Evolutionary conservation across 2,888 invertebrate species (phyloP), one percentile per base, ranked within the genome.

Genomic region (Sesamia inferens): DNA sequence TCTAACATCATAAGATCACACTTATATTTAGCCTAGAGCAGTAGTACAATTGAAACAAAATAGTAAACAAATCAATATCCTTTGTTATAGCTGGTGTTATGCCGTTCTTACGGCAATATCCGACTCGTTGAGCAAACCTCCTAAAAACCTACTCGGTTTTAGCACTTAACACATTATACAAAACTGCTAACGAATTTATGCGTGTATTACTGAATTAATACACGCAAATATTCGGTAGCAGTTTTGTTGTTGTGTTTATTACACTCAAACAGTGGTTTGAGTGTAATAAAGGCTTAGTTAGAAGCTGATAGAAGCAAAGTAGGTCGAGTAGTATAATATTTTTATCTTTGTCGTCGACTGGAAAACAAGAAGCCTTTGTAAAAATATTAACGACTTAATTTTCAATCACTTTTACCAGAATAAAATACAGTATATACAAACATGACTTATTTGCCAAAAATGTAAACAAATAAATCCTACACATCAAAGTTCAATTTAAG

Each of bases 11-110:
- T n/a, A n/a, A n/a, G n/a, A n/a, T n/a, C n/a, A n/a, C n/a, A n/a
- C n/a, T n/a, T n/a, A 54, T 58, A 64, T 31, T 54, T 44, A 58
- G 6, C 19, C 4, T 55, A 39, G 31, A 42, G n/a, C 68, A 70
- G 24, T 66, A 70, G 24, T 66, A 74, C 83, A 78, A 74, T 81
- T 63, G 70, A 79, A 72, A 79, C 72, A 68, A 83, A 83, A 79
- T 76, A 79, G 71, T 76, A 83, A 83, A 79, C 82, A 82, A 61
- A 79, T 73, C 83, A 79, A 83, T 82, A 79, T 83, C 71, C 82
- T 79, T 76, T 83, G 83, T 82, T 76, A 76, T 82, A 82, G 79
- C 83, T 83, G 67, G 75, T 82, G 83, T 79, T 80, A 76, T 71
- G 71, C 68, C 57, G 59, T 57, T 62, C 80, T 79, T 79, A 61